Base-by-base conservation (phyloP, 1,140 invertebrate genomes). In the Meloidogyne chitwoodi region DNA sequence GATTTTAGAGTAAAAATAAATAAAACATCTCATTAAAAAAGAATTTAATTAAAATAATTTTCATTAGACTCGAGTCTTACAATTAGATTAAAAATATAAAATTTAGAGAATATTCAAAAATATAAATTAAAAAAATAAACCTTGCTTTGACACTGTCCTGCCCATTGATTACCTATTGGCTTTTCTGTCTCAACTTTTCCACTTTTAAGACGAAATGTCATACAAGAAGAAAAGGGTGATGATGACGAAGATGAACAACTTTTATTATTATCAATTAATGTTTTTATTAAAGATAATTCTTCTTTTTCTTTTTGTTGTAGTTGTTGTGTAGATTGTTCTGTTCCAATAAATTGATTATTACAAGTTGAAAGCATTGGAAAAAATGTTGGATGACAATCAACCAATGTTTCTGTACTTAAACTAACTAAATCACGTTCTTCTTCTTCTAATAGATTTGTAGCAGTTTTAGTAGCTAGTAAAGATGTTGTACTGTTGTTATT, bases 141-240 rank as follows among this genome's bases (percentile, higher is more conserved):
- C 68, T 84, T 83, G 48, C 77, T 79, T 34, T 82, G 81, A 68
- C 81, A 82, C 41, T 84, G 83, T 19, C 71, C 75, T 0, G 81
- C 81, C 81, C 81, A 82, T 38, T 66, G 27, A 62, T 82, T 80
- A 2, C 27, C 69, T 12, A 64, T 77, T 19, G 77, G 67, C 62
- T 75, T 75, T 56, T 83, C 80, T 19, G 80, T 81, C 29, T 81
- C 80, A 34, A 81, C 80, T 83, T 66, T 68, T 11, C 77, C 77
- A 38, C 71, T 75, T 26, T 68, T 68, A 41, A 82, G 29, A 5
- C 81, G 69, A 44, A 82, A 82, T 24, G 78, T 84, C 82, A 82
- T 84, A 11, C 56, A n/a, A 22, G 34, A 29, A 38, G 56, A 16
- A 70, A 56, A 27, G n/a, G 24, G 31, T n/a, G 14, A 29, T 27